Evolutionary conservation across 2,797 vertebrate genomes (phyloP).

Genomic region (Epinephelus malabaricus): DNA sequence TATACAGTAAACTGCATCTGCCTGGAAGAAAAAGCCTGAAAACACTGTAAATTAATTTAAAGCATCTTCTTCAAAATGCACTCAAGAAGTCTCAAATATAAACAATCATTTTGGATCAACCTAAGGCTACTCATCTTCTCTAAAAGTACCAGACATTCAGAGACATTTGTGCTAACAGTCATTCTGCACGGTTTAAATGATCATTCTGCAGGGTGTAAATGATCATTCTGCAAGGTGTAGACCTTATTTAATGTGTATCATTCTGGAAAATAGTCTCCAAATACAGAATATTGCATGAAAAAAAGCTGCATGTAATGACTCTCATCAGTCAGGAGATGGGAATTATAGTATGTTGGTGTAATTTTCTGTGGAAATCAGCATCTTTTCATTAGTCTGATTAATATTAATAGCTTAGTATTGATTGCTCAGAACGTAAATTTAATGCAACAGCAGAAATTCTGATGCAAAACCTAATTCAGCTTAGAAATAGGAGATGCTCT

Average conservation of each 20-base stretch:
- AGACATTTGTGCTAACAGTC: not conserved
- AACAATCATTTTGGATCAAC: not conserved
- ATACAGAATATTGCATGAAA: not conserved
- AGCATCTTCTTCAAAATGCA: not conserved
- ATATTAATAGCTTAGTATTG: constrained; percentile 25
- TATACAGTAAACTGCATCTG: too few relatives aligned
- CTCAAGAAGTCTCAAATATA: not conserved
- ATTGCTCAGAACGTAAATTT: constrained; percentile 12
- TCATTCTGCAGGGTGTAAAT: not conserved
- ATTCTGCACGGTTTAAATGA: not conserved
- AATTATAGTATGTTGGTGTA: not conserved
- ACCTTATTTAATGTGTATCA: not conserved
- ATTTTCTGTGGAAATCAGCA: constrained; percentile 13
- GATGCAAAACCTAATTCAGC: constrained; percentile 8
- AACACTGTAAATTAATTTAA: not conserved
- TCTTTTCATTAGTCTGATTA: constrained; percentile 16
- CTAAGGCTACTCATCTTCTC: not conserved
- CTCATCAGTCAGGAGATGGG: not conserved
- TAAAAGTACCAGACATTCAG: constrained; percentile 3
- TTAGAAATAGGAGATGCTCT: constrained; percentile 2
- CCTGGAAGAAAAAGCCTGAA: not conserved
- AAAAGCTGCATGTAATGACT: not conserved
- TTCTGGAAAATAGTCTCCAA: not conserved
- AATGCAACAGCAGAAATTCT: constrained; percentile 9
- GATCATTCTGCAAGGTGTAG: not conserved